These are phyloP conservation scores for Antennarius maculatus DNA, from an alignment of 2,797 vertebrate genomes.

Conservation along the genomic window DNA sequence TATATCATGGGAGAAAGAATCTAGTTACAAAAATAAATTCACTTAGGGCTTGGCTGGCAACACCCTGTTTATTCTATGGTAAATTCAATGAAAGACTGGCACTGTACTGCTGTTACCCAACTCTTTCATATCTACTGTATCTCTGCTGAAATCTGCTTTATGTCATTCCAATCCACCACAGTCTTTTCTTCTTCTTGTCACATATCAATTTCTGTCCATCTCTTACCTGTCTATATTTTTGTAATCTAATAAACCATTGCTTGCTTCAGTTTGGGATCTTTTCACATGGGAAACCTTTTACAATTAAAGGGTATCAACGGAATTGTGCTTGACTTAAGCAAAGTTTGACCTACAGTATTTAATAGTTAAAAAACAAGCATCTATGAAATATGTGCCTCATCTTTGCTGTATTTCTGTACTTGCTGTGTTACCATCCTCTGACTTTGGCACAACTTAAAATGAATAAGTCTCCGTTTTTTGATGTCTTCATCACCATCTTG, in stretches of 20 bases:
- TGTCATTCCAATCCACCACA: conserved; percentile 18
- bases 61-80: conserved; percentile 66
- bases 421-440: background rate
- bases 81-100: conserved; percentile 58
- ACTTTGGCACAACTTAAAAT: background rate
- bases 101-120: conserved; percentile 30
- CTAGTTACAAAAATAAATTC: conserved; percentile 58
- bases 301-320: too few relatives aligned
- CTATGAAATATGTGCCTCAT: background rate
- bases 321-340: too few relatives aligned
- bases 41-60: conserved; percentile 48
- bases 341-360: too few relatives aligned
- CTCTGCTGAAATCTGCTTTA: conserved; percentile 7
- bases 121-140: conserved; percentile 10
- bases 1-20: conserved; percentile 29
- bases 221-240: background rate
- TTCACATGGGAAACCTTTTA: too few relatives aligned
- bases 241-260: background rate
- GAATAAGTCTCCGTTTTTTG: background rate
- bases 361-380: background rate
- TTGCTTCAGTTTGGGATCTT: too few relatives aligned
- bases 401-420: background rate
- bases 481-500: background rate
- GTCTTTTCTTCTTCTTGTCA: background rate
- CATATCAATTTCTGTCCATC: background rate